Evolutionary conservation across 2,797 vertebrate genomes (phyloP), one percentile per base, ranked within the genome.

Genomic region (Tinamus major): DNA sequence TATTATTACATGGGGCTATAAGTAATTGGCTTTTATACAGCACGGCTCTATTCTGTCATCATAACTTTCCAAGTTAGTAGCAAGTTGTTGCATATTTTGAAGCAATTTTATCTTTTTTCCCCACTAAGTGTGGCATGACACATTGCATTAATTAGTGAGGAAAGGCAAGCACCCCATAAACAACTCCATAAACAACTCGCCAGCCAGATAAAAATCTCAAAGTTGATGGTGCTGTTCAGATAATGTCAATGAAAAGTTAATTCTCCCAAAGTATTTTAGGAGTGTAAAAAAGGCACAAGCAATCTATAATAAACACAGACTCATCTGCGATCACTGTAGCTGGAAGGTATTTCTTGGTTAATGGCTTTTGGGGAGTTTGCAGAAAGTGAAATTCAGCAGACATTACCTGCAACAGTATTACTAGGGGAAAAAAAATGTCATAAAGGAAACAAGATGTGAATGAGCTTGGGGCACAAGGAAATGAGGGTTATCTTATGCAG

Each of bases 191-290:
- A 62, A 67, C 55, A 29, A 49, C 49, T 65, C 41, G 23, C 15
- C 29, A 76, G 29, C 46, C 9, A 82, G 58, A 42, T 31, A 29
- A 0, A 0, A 0, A 49, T 21, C 46, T 63, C 16, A 9, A 56
- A 46, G 39, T 72, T 19, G 27, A 13, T 0, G 39, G 35, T 27
- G 23, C 51, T 77, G 51, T 42, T 77, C 59, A 79, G 26, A 21
- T 41, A 31, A 29, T 1, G 20, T 10, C 46, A 91, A 37, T 19
- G 68, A 27, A 67, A 64, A 27, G 3, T 6, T 4, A 58, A 72
- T 26, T 2, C 19, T 19, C 39, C 39, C 31, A 0, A 53, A 70
- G 7, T 5, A 42, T 27, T 59, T 10, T 63, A 42, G 35, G n/a
- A 71, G 58, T 10, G 9, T 46, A 35, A 76, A 29, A 16, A 79